Percentiles rank a stretch among this genome's conserved stretches.
phyloP scores from a whole-genome alignment of 2,888 invertebrate genomes.

The Trilocha varians region DNA sequence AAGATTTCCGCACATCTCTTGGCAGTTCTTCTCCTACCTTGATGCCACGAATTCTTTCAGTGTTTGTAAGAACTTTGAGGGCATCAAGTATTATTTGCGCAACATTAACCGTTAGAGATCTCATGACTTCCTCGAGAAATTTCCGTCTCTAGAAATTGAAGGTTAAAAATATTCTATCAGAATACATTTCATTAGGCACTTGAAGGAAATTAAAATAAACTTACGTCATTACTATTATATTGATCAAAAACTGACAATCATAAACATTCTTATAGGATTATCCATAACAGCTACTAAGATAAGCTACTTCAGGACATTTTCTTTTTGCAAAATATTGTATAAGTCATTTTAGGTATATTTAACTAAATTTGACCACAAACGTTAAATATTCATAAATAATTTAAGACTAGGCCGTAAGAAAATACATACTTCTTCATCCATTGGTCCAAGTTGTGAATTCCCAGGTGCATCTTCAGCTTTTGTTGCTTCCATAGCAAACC shows the following conservation, averaged over 20 bases:
- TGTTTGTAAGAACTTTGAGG: constrained; percentile 71
- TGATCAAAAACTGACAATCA: too few species aligned
- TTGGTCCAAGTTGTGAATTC: constrained; percentile 58
- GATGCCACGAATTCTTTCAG: constrained; percentile 52
- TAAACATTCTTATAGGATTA: too few species aligned
- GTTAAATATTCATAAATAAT: background rate
- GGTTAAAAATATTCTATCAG: too few species aligned
- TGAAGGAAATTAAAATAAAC: too few species aligned
- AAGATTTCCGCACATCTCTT: constrained; percentile 72
- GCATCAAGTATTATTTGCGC: constrained; percentile 77
- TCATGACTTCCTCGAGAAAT: constrained; percentile 82
- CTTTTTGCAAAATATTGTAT: too few species aligned
- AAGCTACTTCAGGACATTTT: too few species aligned
- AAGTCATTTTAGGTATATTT: too few species aligned
- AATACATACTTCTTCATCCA: constrained; percentile 76
- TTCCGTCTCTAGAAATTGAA: constrained; percentile 76
- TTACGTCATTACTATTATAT: too few species aligned
- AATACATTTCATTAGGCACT: too few species aligned
- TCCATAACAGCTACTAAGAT: too few species aligned
- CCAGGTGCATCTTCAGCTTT: constrained; percentile 72
- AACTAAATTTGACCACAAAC: too few species aligned
- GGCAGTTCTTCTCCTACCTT: constrained; percentile 64
- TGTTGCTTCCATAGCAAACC: constrained; percentile 81
- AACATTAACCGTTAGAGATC: constrained; percentile 79
- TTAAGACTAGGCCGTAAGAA: background rate